These are phyloP conservation scores for Herpetotheres cachinnans DNA, from an alignment of 2,113 vertebrate species.

Conservation along the genomic window DNA sequence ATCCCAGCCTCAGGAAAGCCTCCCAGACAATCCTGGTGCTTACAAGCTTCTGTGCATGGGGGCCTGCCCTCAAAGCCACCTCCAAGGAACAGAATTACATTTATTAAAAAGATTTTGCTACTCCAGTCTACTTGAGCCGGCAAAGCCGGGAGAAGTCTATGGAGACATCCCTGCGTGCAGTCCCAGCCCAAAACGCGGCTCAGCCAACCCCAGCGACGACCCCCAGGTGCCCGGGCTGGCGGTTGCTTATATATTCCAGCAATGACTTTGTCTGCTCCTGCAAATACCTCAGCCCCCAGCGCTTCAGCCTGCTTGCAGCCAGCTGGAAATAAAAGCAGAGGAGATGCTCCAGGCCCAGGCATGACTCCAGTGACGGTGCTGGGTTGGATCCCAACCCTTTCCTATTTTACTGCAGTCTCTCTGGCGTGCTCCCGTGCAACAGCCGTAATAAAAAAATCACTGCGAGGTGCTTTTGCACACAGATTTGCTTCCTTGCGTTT, in stretches of 20 bases:
- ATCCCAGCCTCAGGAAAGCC: background rate
- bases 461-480: background rate
- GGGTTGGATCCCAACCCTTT: too few relatives aligned
- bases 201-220: background rate
- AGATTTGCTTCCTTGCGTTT: background rate
- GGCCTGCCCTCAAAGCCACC: background rate
- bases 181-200: background rate
- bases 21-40: background rate
- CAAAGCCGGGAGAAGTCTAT: background rate
- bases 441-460: background rate
- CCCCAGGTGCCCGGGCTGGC: background rate
- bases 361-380: background rate
- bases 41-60: too few relatives aligned
- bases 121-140: background rate
- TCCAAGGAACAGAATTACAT: background rate
- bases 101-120: background rate
- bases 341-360: background rate
- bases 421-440: background rate
- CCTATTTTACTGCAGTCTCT: background rate
- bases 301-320: background rate
- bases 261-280: accelerated
- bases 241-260: background rate
- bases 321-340: background rate
- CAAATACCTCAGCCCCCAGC: background rate
- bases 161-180: accelerated